A percentile compares a stretch with the other conserved stretches of the same genome.
These are phyloP conservation scores for Serranus cabrilla DNA, from an alignment of 2,797 vertebrate species.

Conservation along the genomic window DNA sequence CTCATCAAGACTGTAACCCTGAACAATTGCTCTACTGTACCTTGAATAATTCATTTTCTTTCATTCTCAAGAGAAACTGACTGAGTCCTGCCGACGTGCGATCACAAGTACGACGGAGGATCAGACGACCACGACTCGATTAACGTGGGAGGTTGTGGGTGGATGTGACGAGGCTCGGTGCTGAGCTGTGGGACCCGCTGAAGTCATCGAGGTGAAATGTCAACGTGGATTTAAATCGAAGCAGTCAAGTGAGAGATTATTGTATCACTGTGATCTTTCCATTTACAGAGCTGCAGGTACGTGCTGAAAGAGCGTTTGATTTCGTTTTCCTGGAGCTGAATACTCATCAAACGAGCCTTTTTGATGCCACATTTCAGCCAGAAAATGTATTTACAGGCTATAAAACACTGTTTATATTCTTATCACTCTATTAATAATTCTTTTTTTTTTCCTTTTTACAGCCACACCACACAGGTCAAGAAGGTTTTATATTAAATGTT, in stretches of 20 bases:
- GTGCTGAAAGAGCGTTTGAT: too few relatives aligned
- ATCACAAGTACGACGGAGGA: constrained; percentile 1
- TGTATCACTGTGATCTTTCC: neutral
- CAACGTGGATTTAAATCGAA: neutral
- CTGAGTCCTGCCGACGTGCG: neutral
- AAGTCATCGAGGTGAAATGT: constrained; percentile 4
- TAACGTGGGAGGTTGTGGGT: constrained; percentile 1
- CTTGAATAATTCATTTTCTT: constrained; percentile 30
- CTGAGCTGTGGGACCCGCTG: neutral
- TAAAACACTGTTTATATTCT: neutral
- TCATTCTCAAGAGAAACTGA: constrained; percentile 23
- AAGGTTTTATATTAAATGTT: too few relatives aligned
- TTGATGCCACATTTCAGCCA: too few relatives aligned
- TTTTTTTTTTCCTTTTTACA: neutral
- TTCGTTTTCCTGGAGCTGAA: neutral
- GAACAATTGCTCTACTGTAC: neutral
- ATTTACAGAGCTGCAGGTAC: neutral
- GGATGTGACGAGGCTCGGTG: neutral
- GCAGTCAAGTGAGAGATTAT: neutral
- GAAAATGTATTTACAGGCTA: neutral
- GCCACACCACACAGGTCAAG: too few relatives aligned
- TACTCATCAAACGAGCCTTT: too few relatives aligned
- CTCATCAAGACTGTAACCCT: constrained; percentile 16
- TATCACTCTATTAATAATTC: neutral
- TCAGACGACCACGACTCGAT: neutral